These are phyloP conservation scores for Carduelis carduelis DNA, from an alignment of 2,797 vertebrate genomes.

Conservation along the genomic window DNA sequence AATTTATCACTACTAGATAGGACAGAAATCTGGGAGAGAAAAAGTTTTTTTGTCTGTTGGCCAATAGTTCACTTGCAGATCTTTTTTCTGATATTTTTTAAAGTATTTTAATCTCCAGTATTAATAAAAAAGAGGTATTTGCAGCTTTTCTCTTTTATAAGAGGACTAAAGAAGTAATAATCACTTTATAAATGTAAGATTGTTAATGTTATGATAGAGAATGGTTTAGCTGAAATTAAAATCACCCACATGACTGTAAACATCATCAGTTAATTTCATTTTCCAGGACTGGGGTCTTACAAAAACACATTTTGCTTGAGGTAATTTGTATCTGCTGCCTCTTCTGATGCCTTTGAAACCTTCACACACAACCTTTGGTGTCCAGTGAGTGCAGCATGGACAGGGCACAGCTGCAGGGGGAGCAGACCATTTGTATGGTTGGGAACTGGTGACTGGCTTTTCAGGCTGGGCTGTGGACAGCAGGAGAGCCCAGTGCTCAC, in stretches of 20 bases:
- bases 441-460: background rate
- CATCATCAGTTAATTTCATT: background rate
- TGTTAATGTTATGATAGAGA: background rate
- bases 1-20: background rate
- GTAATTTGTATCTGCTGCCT: background rate
- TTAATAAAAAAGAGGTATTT: background rate
- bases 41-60: background rate
- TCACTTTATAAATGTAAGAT: background rate
- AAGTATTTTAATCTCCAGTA: background rate
- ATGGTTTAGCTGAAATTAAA: background rate
- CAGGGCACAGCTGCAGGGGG: background rate
- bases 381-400: rapidly evolving
- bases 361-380: background rate
- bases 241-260: rapidly evolving
- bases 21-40: background rate
- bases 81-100: background rate
- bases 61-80: background rate
- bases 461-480: background rate
- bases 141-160: background rate
- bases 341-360: background rate
- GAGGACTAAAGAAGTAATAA: background rate
- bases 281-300: background rate
- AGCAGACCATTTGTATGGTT: background rate
- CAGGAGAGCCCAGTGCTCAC: background rate
- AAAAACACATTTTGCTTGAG: background rate